A percentile compares a stretch with the other conserved stretches of the same genome.
Evolutionary conservation across 2,888 invertebrate species (phyloP).

Genomic region (Trissolcus brochymenae): DNA sequence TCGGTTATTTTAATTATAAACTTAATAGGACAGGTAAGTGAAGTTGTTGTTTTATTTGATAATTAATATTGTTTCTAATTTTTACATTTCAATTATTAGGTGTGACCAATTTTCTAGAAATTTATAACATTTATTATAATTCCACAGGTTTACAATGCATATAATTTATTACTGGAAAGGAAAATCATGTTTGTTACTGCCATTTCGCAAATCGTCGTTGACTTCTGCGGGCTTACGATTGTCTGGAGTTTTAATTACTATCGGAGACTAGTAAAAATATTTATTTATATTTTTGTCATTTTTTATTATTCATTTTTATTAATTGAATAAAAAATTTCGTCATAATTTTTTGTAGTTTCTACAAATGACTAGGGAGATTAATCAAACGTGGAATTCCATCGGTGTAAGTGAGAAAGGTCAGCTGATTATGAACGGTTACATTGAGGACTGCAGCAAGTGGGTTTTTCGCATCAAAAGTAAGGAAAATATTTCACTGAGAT

Average conservation of each 20-base stretch:
- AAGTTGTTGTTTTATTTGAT: not conserved
- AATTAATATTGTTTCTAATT: not conserved
- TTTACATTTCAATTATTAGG: not conserved
- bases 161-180: no score
- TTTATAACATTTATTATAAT: not conserved
- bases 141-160: no score
- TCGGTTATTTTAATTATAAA: not conserved
- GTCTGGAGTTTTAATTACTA: constrained; percentile 2
- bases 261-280: not conserved
- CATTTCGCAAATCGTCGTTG: not conserved
- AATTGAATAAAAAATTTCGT: not conserved
- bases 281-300: not conserved
- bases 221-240: not conserved
- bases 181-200: not conserved
- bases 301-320: not conserved
- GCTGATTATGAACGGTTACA: constrained; percentile 8
- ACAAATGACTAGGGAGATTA: constrained; percentile 20
- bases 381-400: constrained; percentile 24
- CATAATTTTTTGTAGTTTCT: constrained; percentile 6
- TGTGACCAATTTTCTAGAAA: not conserved
- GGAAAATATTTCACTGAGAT: not conserved
- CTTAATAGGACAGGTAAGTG: not conserved
- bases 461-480: constrained; percentile 22
- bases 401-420: constrained; percentile 2
- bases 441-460: constrained; percentile 16